Conservation (phyloP, 2,888 invertebrate species). For the Herminia tarsipennalis region DNA sequence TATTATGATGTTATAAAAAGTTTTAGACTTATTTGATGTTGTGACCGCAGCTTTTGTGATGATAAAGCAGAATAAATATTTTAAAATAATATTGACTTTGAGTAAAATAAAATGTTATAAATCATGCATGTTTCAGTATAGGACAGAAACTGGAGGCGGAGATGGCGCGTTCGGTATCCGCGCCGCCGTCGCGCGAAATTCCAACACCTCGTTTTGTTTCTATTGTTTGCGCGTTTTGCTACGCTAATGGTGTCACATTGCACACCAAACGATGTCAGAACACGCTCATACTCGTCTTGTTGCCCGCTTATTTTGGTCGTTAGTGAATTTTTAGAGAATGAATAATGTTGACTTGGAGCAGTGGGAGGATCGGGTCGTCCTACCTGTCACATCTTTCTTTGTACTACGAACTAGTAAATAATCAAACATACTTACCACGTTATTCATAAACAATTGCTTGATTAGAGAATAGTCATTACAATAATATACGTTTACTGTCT, state of each 20-base stretch:
- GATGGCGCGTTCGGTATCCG: conserved; percentile 41
- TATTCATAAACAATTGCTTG: no score
- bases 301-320: conserved; percentile 64
- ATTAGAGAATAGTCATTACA: background rate
- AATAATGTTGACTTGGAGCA: conserved; percentile 31
- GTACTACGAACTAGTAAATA: no score
- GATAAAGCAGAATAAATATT: no score
- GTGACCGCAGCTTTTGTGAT: no score
- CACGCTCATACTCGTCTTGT: conserved; percentile 56
- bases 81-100: no score
- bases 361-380: conserved; percentile 41
- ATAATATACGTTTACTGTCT: background rate
- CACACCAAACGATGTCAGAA: conserved; percentile 71
- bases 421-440: no score
- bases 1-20: no score
- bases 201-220: conserved; percentile 66
- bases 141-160: conserved; percentile 46
- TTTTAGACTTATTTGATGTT: no score
- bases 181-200: conserved; percentile 69
- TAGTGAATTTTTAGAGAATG: conserved; percentile 52
- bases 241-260: conserved; percentile 82
- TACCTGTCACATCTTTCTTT: conserved; percentile 14
- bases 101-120: conserved; percentile 6
- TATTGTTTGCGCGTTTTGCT: conserved; percentile 66
- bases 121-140: conserved; percentile 20